Conservation (phyloP, 2,797 vertebrate genomes). For the Alauda arvensis region DNA sequence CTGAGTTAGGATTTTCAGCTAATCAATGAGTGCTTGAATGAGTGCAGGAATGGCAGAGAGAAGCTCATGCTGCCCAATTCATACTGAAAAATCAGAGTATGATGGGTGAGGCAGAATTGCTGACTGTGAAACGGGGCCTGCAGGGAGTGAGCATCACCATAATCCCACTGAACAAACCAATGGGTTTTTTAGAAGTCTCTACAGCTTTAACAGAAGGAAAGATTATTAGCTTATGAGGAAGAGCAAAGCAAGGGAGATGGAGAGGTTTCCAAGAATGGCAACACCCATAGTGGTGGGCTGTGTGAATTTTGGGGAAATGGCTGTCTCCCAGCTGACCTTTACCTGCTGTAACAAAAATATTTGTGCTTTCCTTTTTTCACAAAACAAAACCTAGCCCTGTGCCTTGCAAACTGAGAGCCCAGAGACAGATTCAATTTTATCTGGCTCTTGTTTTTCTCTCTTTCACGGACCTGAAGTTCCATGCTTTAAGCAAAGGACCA, state of each 20-base stretch:
- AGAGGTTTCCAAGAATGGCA: not conserved
- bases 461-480: not conserved
- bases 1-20: not conserved
- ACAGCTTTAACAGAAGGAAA: not conserved
- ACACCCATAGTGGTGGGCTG: not conserved
- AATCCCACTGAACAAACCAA: not conserved
- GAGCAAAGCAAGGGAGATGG: not conserved
- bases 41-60: not conserved
- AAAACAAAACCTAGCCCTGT: not conserved
- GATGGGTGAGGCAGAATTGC: not conserved
- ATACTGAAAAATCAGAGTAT: not conserved
- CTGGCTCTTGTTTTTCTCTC: not conserved
- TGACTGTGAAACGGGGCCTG: not conserved
- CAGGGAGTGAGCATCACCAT: not conserved
- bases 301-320: not conserved
- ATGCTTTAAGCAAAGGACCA: not conserved
- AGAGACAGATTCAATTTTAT: not conserved
- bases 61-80: not conserved
- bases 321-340: not conserved
- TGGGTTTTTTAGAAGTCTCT: accelerated
- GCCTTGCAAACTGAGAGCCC: not conserved
- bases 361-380: not conserved
- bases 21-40: not conserved
- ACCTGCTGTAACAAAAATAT: not conserved
- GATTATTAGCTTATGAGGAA: not conserved